Percentiles rank a stretch among this genome's conserved stretches.
phyloP scores from a whole-genome alignment of 2,888 invertebrate genomes.

The Pristionchus entomophagus region DNA sequence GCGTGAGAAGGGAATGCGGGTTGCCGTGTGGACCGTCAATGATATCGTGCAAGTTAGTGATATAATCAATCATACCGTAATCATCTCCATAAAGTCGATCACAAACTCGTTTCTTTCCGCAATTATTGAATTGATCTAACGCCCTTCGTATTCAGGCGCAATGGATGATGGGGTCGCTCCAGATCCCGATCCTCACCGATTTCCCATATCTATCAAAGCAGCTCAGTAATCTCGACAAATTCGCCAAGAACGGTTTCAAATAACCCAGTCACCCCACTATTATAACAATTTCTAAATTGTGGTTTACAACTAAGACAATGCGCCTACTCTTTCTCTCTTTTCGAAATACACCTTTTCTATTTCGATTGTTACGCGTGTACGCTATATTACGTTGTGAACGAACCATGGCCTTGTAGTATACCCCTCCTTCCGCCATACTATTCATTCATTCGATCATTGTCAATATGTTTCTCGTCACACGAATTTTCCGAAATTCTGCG shows the following conservation, averaged over 20 bases:
- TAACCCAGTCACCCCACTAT: background rate
- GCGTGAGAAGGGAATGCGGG: conserved; percentile 50
- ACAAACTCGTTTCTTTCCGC: background rate
- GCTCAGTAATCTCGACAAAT: conserved; percentile 44
- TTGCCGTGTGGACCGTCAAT: conserved; percentile 74
- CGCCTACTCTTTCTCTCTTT: background rate
- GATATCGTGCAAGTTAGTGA: conserved; percentile 67
- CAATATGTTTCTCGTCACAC: conserved; percentile 11
- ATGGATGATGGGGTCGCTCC: conserved; percentile 71
- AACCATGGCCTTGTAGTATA: conserved; percentile 21
- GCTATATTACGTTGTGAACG: background rate
- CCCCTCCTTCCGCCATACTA: conserved; percentile 3
- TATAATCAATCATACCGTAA: background rate
- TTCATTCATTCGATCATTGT: conserved; percentile 14
- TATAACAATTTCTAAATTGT: background rate
- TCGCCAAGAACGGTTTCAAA: conserved; percentile 43
- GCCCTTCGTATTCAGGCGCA: conserved; percentile 50
- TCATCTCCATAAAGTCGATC: background rate
- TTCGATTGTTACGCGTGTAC: background rate
- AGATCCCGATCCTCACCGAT: conserved; percentile 73
- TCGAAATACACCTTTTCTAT: conserved; percentile 30
- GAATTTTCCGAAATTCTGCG: background rate
- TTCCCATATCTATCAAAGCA: conserved; percentile 63
- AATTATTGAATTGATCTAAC: background rate
- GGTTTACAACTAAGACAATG: conserved; percentile 6